Percentiles rank a stretch among this genome's conserved stretches.
Evolutionary conservation across 2,113 vertebrate genomes (phyloP).

Genomic region (Herpailurus yagouaroundi): DNA sequence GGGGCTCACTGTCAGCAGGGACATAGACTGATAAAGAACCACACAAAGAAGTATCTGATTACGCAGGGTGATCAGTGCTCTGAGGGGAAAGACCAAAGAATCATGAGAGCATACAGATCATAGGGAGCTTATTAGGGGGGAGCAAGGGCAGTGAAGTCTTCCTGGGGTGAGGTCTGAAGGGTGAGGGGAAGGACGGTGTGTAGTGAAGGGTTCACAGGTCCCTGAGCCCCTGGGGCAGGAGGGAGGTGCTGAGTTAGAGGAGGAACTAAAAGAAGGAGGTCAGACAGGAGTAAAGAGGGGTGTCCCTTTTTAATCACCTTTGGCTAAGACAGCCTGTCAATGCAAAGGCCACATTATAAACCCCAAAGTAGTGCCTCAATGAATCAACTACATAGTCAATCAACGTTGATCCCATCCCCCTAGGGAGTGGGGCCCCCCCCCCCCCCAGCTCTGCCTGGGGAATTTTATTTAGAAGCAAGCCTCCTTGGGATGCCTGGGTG

Average conservation of each 20-base stretch:
- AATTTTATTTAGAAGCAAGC: neutral
- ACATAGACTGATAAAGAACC: neutral
- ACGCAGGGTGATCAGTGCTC: neutral
- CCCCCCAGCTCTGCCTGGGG: neutral
- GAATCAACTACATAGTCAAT: neutral
- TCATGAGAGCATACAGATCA: neutral
- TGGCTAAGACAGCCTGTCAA: neutral
- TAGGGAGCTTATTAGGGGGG: neutral
- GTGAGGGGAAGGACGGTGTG: neutral
- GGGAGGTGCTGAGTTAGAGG: neutral
- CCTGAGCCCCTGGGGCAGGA: neutral
- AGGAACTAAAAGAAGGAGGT: neutral
- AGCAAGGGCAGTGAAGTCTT: neutral
- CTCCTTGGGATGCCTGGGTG: neutral
- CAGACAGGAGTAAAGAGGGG: neutral
- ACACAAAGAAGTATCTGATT: neutral
- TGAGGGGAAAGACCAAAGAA: neutral
- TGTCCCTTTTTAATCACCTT: neutral
- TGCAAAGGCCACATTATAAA: neutral
- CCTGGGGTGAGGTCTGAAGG: neutral
- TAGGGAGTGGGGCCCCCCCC: too few species aligned
- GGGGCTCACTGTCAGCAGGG: neutral
- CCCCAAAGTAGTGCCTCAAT: neutral
- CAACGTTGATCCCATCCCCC: neutral
- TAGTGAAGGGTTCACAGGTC: too few species aligned